These are phyloP conservation scores for Melanotus villosus DNA, from an alignment of 2,888 invertebrate genomes.

Conservation along the genomic window DNA sequence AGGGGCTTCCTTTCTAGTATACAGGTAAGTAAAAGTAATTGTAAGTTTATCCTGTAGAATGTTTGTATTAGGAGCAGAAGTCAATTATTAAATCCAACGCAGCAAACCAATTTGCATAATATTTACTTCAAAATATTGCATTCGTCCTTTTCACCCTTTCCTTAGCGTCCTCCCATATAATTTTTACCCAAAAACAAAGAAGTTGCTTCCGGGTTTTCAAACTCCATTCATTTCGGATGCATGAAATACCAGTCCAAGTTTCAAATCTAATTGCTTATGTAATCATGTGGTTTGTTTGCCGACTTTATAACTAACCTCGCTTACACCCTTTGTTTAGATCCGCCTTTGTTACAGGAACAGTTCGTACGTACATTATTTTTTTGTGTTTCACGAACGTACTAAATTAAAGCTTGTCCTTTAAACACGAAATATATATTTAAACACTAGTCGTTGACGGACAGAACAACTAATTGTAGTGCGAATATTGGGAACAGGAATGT, in stretches of 20 bases:
- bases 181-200: constrained; percentile 23
- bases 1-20: too few species aligned
- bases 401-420: too few species aligned
- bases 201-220: constrained; percentile 35
- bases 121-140: too few species aligned
- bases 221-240: constrained; percentile 36
- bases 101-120: too few species aligned
- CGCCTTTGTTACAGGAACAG: neutral
- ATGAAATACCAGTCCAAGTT: constrained; percentile 31
- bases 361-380: too few species aligned
- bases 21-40: too few species aligned
- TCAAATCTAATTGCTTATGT: constrained; percentile 37
- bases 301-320: constrained; percentile 20
- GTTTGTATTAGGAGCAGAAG: too few species aligned
- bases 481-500: constrained; percentile 16
- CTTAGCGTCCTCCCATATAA: too few species aligned
- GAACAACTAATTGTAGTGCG: constrained; percentile 23
- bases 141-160: too few species aligned
- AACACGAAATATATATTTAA: neutral
- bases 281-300: constrained; percentile 32
- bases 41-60: too few species aligned
- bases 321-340: constrained; percentile 7
- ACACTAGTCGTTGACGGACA: constrained; percentile 1
- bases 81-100: too few species aligned
- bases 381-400: too few species aligned